Base-by-base conservation (phyloP, 2,888 invertebrate species). In the Platerodrilus igneus region DNA sequence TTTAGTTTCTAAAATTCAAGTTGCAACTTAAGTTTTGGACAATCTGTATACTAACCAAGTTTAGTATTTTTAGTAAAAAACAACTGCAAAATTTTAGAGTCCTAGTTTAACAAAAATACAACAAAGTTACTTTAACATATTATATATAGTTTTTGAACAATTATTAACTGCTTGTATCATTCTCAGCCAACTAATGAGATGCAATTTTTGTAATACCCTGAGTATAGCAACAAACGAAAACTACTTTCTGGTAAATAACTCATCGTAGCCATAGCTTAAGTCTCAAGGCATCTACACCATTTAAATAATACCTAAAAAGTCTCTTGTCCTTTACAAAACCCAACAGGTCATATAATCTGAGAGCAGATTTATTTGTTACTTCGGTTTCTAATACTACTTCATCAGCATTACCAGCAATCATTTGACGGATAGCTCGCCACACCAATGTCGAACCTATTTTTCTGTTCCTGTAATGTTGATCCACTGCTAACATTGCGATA, bases 321-420 rank as follows among this genome's bases (percentile, higher is more conserved):
- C 99, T 83, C 73, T 97, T 96, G 72, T 99, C 97, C 56, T 97
- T 79, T 47, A 99, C 94, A 77, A 99, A 99, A 38, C 99, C 99
- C 50, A 99, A 76, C 68, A 96, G 96, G 72, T 96, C 95, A 69
- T 99, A 99, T 16, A 99, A 77, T 64, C 86, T 83, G 58, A 99
- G 75, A 42, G 99, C 99, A 50, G 94, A 90, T 70, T 88, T 86
- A 72, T 99, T 99, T 52, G 95, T 95, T 66, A 99, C 95, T 78
- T 99, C 97, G 18, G 97, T 97, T 77, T 99, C 99, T 63, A 99
- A 76, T 27, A 97, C 95, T 58, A 99, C 94, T 76, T 99, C 97
- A 72, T 96, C 95, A 46, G 97, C 97, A 68, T 90, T 87, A 66
- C 94, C 91, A 55, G 82, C 79, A 51, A 91, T 85, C 97, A 99